Evolutionary conservation across 1,140 invertebrate species (phyloP).

Genomic region (Ostrea denselamellosa): DNA sequence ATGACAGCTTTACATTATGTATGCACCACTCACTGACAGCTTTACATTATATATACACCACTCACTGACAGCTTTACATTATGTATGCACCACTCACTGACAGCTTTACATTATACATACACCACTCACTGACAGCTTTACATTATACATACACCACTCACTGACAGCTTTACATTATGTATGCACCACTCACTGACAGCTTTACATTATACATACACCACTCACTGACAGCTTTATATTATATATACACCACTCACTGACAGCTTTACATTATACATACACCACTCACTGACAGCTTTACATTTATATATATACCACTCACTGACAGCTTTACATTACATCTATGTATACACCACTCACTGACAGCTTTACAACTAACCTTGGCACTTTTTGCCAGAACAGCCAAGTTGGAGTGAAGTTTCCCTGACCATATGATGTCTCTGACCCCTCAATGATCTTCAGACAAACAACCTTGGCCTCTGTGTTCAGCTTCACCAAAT

Average conservation of each 20-base stretch:
- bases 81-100: no score
- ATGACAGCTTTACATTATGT: neutral
- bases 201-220: no score
- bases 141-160: neutral
- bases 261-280: neutral
- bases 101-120: neutral
- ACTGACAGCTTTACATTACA: neutral
- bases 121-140: neutral
- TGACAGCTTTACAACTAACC: slow-evolving; percentile 72
- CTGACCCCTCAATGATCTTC: slow-evolving; percentile 79
- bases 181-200: neutral
- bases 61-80: neutral
- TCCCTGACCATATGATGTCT: slow-evolving; percentile 76
- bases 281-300: neutral
- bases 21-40: no score
- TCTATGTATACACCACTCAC: no score
- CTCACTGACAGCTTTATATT: no score
- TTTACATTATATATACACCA: neutral
- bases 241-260: neutral
- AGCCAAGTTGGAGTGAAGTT: slow-evolving; percentile 81
- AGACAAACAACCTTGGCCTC: slow-evolving; percentile 77
- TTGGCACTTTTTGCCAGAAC: slow-evolving; percentile 81
- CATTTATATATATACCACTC: neutral
- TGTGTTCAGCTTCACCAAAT: slow-evolving; percentile 78
- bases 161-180: neutral